Conservation (phyloP, 2,888 invertebrate species). For the Platycheirus rosarum region DNA sequence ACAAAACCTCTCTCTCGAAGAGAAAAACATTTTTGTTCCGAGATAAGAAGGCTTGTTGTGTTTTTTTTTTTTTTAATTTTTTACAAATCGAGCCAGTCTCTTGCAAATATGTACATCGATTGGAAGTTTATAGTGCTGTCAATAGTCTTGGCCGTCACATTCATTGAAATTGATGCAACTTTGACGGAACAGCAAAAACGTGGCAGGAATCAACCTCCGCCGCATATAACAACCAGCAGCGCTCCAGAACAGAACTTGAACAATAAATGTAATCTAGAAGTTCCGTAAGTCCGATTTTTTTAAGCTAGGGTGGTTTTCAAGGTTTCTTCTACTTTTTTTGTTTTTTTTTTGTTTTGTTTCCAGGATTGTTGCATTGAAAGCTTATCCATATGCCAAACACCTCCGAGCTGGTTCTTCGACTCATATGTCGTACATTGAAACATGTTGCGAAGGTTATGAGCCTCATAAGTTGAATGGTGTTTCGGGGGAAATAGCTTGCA, state of each 20-base stretch:
- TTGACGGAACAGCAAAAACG: slow-evolving; percentile 44
- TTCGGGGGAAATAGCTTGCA: slow-evolving; percentile 77
- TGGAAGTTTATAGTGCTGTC: slow-evolving; percentile 55
- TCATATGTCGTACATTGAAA: slow-evolving; percentile 85
- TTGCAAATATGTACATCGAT: slow-evolving; percentile 57
- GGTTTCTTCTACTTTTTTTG: neutral
- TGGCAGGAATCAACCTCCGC: slow-evolving; percentile 17
- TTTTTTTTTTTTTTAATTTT: neutral
- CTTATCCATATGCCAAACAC: slow-evolving; percentile 76
- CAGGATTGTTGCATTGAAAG: slow-evolving; percentile 77
- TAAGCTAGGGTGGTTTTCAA: too few relatives aligned
- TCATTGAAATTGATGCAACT: slow-evolving; percentile 33
- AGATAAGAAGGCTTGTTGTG: slow-evolving; percentile 40
- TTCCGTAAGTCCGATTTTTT: slow-evolving; percentile 79
- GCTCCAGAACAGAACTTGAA: slow-evolving; percentile 24
- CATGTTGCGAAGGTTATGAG: slow-evolving; percentile 88
- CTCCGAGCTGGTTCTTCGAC: slow-evolving; percentile 82
- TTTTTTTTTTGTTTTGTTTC: slow-evolving; percentile 65
- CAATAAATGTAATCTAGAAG: slow-evolving; percentile 79
- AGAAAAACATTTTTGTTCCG: neutral
- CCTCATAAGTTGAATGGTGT: slow-evolving; percentile 75
- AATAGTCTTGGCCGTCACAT: slow-evolving; percentile 25
- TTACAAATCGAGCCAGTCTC: slow-evolving; percentile 42
- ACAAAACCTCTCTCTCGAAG: slow-evolving; percentile 13
- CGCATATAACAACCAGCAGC: slow-evolving; percentile 45